These are phyloP conservation scores for Dryadula phaetusa DNA, from an alignment of 2,888 invertebrate species.

Conservation along the genomic window DNA sequence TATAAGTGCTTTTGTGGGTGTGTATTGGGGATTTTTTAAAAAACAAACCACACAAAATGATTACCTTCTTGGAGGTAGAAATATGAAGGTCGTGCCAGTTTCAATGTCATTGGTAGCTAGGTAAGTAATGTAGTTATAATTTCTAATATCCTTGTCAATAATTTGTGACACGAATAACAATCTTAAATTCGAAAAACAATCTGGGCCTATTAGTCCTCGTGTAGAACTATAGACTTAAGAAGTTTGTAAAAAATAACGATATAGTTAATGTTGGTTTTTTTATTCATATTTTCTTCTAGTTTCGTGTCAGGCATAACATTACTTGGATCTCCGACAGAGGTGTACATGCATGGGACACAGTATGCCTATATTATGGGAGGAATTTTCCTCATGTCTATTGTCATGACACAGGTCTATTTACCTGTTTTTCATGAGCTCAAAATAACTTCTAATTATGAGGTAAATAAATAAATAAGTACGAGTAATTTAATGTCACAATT, in stretches of 20 bases:
- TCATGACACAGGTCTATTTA: slow-evolving; percentile 87
- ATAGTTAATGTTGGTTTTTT: background rate
- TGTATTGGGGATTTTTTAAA: slow-evolving; percentile 92
- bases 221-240: background rate
- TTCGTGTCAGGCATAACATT: slow-evolving; percentile 91
- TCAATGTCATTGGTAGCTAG: slow-evolving; percentile 94
- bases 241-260: background rate
- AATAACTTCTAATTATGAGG: slow-evolving; percentile 92
- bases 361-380: slow-evolving; percentile 87
- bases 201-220: too few species aligned
- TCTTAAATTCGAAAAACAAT: too few species aligned
- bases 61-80: slow-evolving; percentile 92
- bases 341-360: slow-evolving; percentile 92
- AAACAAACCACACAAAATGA: slow-evolving; percentile 86
- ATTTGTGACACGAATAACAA: background rate
- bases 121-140: slow-evolving; percentile 64
- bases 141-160: background rate
- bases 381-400: slow-evolving; percentile 86
- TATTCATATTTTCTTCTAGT: slow-evolving; percentile 64
- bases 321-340: slow-evolving; percentile 91
- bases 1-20: slow-evolving; percentile 90
- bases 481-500: too few species aligned
- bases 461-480: slow-evolving; percentile 54
- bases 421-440: slow-evolving; percentile 90
- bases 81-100: slow-evolving; percentile 92